Base-by-base conservation (phyloP, 2,113 vertebrate species). In the Xenotilapia leptura region DNA sequence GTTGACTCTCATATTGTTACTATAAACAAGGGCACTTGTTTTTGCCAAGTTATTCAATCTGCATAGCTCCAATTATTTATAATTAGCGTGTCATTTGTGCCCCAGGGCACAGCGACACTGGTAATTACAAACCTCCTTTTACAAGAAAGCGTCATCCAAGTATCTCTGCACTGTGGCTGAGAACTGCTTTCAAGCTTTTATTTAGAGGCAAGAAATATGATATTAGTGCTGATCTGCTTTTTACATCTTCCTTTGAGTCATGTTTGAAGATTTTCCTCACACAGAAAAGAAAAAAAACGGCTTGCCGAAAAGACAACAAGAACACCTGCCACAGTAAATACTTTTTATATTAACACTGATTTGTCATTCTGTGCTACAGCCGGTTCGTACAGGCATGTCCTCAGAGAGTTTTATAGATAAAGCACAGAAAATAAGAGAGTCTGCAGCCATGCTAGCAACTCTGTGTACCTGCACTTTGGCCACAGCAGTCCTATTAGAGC, bases 61-160 rank as follows among this genome's bases (percentile, higher is more conserved):
- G 85, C 73, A 45, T 17, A 45, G 82, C 88, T 56, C 86, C 87
- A 94, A 89, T 94, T 92, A 92, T 90, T 94, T 85, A 89, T 92
- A 89, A 93, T 94, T 92, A 91, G 53, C 49, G 5, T 83, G 91
- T 91, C 83, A 79, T 85, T 89, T 86, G 79, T 80, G 91, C 86
- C 84, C 79, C 83, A 8, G 91, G 94, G 91, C 89, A 86, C 73
- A 11, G 88, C 5, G 2, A 87, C 88, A 82, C 26, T 54, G 54
- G 53, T 90, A 86, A 94, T 94, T 92, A 92, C 55, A 89, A 85
- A 85, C 81, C 79, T 82, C 31, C 4, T 83, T 91, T 87, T 58
- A 75, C 85, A 87, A 87, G 62, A 79, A 82, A 79, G 60, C 11
- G 21, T n/a, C 60, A 38, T 86, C 28, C 19, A 10, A n/a, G 56